Base-by-base conservation (phyloP, 2,797 vertebrate species). In the Dromococcyx pavoninus region DNA sequence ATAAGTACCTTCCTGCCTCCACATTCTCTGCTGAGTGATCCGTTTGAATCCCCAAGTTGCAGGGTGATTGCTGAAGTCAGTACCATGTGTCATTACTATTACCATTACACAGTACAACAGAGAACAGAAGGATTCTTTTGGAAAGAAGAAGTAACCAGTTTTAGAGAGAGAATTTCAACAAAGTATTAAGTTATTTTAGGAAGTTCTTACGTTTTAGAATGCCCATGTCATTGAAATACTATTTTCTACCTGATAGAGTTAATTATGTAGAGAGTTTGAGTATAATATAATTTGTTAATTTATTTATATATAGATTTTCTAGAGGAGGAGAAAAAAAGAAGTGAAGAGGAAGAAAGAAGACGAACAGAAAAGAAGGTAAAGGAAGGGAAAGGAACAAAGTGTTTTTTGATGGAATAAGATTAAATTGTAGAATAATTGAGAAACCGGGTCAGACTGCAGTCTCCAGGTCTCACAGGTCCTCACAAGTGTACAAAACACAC, bases 321-420 rank as follows among this genome's bases (percentile, higher is more conserved):
- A 90, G 97, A 97, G 66, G 91, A 94, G 88, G 93, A 95, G 69
- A 93, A 96, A 93, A 94, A 35, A 91, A 86, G 94, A 80, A 97
- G 62, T 94, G 98, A 98, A 72, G 97, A 98, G 25, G 94, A 16
- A 96, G 98, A 98, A 76, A 97, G 84, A 78, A 98, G 96, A 83
- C 97, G 94, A 84, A 96, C 54, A 91, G 96, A 98, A 61, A 97
- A 94, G 94, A 97, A 95, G 92, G 88, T 97, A 95, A 96, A 95
- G 32, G 97, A 98, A 93, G 89, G 94, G 32, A 65, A 89, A 74
- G 30, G 17, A 86, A 28, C 32, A 7, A 85, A 70, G 19, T 85
- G n/a, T 93, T 84, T 90, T 71, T 21, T 77, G 57, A 71, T 7
- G 35, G 15, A 51, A 12, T 60, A 39, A 86, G 58, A 81, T 46